Conservation (phyloP, 2,113 vertebrate species). For the Malurus cyaneus region DNA sequence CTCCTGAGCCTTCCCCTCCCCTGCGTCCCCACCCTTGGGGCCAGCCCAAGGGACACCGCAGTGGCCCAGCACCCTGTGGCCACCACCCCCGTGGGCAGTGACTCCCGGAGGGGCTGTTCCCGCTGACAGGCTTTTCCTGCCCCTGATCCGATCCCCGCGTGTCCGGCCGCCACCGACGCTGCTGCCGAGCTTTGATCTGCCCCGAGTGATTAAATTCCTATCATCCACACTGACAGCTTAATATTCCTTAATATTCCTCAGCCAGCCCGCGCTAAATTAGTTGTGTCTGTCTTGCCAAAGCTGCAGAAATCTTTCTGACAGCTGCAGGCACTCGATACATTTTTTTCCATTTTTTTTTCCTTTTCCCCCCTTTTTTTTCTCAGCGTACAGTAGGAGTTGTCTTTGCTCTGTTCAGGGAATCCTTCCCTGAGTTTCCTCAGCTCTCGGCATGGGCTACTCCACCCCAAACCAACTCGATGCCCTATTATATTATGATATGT, state of each 20-base stretch:
- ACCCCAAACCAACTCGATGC: too few relatives aligned
- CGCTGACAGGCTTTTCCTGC: neutral
- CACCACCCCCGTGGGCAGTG: rapidly evolving
- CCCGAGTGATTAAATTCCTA: conserved; percentile 48
- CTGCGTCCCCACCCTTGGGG: neutral
- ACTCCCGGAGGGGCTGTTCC: neutral
- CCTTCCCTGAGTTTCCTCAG: neutral
- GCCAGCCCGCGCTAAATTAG: conserved; percentile 5
- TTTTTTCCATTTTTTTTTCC: neutral
- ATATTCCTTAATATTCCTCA: conserved; percentile 58
- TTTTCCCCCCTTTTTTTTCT: neutral
- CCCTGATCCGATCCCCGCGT: neutral
- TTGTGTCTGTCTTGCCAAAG: conserved; percentile 62
- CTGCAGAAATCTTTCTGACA: conserved; percentile 60
- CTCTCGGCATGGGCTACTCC: neutral
- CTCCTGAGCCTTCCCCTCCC: neutral
- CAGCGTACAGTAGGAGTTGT: neutral
- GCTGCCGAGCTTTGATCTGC: conserved; percentile 50
- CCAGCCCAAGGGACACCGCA: neutral
- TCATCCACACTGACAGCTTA: conserved; percentile 65
- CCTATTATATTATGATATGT: too few relatives aligned
- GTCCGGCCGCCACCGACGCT: neutral
- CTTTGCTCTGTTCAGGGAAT: neutral
- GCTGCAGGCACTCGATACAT: neutral
- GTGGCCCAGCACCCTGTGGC: rapidly evolving